Conservation (phyloP, 2,888 invertebrate species). For the Crematogaster levior region DNA sequence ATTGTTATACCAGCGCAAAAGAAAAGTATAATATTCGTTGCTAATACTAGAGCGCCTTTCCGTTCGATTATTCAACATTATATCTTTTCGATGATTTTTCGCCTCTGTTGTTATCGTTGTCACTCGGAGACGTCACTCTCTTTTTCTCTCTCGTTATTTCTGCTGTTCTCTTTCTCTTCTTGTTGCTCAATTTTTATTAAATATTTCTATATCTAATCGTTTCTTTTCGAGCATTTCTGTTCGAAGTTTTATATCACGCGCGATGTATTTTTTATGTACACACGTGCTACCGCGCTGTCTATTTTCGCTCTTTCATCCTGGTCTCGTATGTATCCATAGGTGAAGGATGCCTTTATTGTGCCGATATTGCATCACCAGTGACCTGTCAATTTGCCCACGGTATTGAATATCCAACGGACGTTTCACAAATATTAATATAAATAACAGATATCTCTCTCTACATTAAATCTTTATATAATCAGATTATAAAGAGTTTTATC, state of each 20-base stretch:
- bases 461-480: neutral
- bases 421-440: slow-evolving; percentile 1
- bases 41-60: slow-evolving; percentile 67
- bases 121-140: slow-evolving; percentile 73
- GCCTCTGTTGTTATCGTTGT: slow-evolving; percentile 68
- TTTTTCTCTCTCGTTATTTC: slow-evolving; percentile 59
- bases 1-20: slow-evolving; percentile 67
- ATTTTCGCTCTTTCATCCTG: slow-evolving; percentile 64
- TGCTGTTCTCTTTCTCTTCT: slow-evolving; percentile 56
- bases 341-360: slow-evolving; percentile 55
- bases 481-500: neutral
- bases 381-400: slow-evolving; percentile 28
- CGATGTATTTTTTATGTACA: slow-evolving; percentile 58
- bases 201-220: slow-evolving; percentile 45
- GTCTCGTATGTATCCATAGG: slow-evolving; percentile 69
- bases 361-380: slow-evolving; percentile 51
- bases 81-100: slow-evolving; percentile 66
- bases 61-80: slow-evolving; percentile 61
- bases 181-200: slow-evolving; percentile 55
- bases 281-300: slow-evolving; percentile 55
- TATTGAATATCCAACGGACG: slow-evolving; percentile 40
- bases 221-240: slow-evolving; percentile 78
- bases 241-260: slow-evolving; percentile 59
- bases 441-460: neutral
- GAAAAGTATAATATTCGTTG: slow-evolving; percentile 64